These are phyloP conservation scores for Ateles fusciceps DNA, from an alignment of 2,797 vertebrate species.

Conservation along the genomic window DNA sequence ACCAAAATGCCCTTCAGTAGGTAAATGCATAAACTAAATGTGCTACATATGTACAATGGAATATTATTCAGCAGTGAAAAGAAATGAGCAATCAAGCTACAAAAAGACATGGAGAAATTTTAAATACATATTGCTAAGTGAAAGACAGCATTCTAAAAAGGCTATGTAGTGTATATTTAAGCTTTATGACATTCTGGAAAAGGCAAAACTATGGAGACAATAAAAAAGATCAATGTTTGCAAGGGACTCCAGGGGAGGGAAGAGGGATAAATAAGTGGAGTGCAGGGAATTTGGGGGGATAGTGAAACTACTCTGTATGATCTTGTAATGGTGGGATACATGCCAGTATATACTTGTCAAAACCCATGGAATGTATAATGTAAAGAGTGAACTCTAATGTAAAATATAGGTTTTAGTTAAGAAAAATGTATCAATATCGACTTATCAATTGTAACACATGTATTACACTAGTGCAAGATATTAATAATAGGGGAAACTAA, in stretches of 20 bases:
- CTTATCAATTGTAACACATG: neutral
- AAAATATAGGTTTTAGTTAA: neutral
- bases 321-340: neutral
- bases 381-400: neutral
- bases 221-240: neutral
- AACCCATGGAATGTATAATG: neutral
- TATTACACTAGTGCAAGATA: neutral
- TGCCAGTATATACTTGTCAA: neutral
- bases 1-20: neutral
- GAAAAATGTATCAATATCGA: neutral
- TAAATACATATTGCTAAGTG: neutral
- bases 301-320: neutral
- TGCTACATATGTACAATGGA: neutral
- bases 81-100: neutral
- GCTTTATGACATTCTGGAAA: neutral
- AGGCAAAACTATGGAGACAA: neutral
- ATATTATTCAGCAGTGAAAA: neutral
- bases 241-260: neutral
- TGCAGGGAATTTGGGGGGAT: neutral
- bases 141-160: neutral
- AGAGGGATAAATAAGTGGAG: neutral
- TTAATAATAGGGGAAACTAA: neutral
- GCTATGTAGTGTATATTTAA: neutral
- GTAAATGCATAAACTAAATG: neutral
- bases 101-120: neutral